Evolutionary conservation across 2,113 vertebrate genomes (phyloP).

Genomic region (Hemicordylus capensis): DNA sequence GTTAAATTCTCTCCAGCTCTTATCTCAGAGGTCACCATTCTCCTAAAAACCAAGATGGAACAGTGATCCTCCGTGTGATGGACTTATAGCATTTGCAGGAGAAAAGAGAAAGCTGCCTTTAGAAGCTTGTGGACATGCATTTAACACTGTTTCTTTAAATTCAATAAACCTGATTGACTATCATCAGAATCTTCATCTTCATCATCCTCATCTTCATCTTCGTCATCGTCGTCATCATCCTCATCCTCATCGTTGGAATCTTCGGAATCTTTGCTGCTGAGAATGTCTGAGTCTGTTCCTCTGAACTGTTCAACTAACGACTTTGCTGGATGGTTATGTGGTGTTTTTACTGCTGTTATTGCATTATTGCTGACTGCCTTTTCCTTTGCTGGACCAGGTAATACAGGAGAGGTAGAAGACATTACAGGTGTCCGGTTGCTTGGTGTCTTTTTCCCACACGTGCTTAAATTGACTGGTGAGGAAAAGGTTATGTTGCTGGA

Average conservation of each 20-base stretch:
- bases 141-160: conserved; percentile 55
- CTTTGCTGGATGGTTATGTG: conserved; percentile 84
- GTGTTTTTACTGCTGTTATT: conserved; percentile 68
- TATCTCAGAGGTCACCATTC: not conserved
- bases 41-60: not conserved
- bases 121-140: not conserved
- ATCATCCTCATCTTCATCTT: conserved; percentile 89
- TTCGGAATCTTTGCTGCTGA: conserved; percentile 91
- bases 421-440: conserved; percentile 68
- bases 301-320: conserved; percentile 83
- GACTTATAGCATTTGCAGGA: not conserved
- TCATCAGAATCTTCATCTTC: conserved; percentile 90
- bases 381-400: conserved; percentile 84
- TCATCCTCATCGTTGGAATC: conserved; percentile 92
- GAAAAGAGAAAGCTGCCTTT: not conserved
- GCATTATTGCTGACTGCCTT: conserved; percentile 82
- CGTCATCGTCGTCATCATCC: conserved; percentile 92
- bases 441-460: conserved; percentile 75
- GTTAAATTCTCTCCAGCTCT: not conserved
- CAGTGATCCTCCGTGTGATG: not conserved
- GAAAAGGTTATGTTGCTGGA: conserved; percentile 75
- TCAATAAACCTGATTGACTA: conserved; percentile 90
- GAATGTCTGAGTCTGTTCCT: conserved; percentile 86
- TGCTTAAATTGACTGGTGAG: conserved; percentile 87
- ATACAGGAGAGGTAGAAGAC: conserved; percentile 76